phyloP scores from a whole-genome alignment of 2,888 invertebrate genomes.

The Pycnomerus fuliginosus region DNA sequence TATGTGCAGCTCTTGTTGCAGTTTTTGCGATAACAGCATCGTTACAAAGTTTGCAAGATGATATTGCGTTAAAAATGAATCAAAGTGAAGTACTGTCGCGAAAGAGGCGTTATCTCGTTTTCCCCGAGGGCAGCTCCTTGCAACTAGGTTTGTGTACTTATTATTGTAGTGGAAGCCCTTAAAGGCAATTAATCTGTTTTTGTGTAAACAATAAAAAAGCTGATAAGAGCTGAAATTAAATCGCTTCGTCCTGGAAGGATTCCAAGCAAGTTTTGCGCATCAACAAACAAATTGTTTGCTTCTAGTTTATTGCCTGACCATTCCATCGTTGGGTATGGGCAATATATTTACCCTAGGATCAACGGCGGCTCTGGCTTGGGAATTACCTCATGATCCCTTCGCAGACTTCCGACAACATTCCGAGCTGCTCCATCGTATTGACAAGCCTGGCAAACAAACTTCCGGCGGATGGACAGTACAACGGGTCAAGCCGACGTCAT shows the following conservation, averaged over 20 bases:
- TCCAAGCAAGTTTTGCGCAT: too few relatives aligned
- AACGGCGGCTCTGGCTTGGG: slow-evolving; percentile 76
- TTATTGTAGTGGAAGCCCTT: too few relatives aligned
- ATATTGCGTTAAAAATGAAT: slow-evolving; percentile 29
- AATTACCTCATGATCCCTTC: slow-evolving; percentile 66
- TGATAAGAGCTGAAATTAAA: too few relatives aligned
- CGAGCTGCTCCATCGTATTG: slow-evolving; percentile 28
- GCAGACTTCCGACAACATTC: slow-evolving; percentile 29
- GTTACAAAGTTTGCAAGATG: slow-evolving; percentile 32
- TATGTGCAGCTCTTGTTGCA: slow-evolving; percentile 20
- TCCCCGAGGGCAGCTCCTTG: slow-evolving; percentile 54
- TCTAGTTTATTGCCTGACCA: slow-evolving; percentile 64
- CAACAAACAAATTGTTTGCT: too few relatives aligned
- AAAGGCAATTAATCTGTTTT: too few relatives aligned
- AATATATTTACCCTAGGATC: slow-evolving; percentile 67
- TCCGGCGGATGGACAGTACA: slow-evolving; percentile 34
- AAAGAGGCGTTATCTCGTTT: slow-evolving; percentile 46
- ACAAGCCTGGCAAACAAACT: slow-evolving; percentile 20
- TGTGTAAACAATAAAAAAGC: too few relatives aligned
- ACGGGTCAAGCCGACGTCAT: slow-evolving; percentile 25
- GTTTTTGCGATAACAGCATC: slow-evolving; percentile 20
- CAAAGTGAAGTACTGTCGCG: slow-evolving; percentile 41
- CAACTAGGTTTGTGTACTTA: slow-evolving; percentile 45
- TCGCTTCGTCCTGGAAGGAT: too few relatives aligned
- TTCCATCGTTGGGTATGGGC: slow-evolving; percentile 56